Conservation (phyloP, 2,113 vertebrate species). For the Riparia riparia region DNA sequence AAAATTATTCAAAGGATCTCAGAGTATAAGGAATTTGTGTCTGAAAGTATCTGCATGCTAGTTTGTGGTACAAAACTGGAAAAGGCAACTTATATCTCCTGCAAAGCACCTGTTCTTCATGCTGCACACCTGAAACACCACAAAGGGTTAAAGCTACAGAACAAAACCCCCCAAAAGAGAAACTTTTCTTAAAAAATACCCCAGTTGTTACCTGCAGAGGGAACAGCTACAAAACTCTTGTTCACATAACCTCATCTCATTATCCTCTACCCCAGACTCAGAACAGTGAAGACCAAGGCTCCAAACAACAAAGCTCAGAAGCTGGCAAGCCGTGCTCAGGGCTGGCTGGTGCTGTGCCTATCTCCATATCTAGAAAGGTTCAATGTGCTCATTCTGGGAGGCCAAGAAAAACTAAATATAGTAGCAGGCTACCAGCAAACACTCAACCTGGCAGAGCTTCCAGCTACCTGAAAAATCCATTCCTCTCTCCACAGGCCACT, state of each 20-base stretch:
- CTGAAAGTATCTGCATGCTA: background rate
- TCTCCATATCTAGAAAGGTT: slow-evolving; percentile 62
- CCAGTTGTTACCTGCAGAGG: background rate
- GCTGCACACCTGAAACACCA: background rate
- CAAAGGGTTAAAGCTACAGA: background rate
- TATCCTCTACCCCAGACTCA: background rate
- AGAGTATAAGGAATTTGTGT: background rate
- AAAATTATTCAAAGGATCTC: background rate
- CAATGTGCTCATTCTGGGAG: background rate
- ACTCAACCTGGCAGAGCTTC: background rate
- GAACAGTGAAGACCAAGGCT: background rate
- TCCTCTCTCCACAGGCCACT: background rate
- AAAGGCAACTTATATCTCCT: background rate
- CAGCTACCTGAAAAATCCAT: slow-evolving; percentile 54
- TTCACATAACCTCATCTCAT: background rate
- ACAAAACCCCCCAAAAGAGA: background rate
- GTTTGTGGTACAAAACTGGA: background rate
- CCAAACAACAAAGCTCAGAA: background rate
- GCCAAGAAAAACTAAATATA: slow-evolving; percentile 56
- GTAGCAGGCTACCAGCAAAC: slow-evolving; percentile 26
- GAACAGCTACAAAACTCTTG: background rate
- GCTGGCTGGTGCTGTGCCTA: background rate
- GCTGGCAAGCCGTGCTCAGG: background rate
- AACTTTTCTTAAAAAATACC: background rate
- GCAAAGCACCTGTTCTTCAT: background rate